phyloP scores from a whole-genome alignment of 1,140 invertebrate species.

The Mycetomoellerius zeteki region DNA sequence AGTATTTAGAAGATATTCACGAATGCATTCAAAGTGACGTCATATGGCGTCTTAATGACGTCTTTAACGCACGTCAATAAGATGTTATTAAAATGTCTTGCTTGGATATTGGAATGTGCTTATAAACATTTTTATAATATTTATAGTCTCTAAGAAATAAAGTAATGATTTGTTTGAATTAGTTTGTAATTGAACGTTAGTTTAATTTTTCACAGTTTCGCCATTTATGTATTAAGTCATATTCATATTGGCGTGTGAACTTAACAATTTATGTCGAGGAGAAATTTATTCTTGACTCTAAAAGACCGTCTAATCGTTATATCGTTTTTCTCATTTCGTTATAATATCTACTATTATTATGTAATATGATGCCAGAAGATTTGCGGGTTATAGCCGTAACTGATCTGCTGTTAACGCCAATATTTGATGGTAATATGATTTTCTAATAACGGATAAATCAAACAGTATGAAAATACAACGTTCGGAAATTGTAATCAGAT shows the following conservation, averaged over 20 bases:
- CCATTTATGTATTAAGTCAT: neutral
- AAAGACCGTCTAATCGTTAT: neutral
- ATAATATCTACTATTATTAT: neutral
- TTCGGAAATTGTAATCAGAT: neutral
- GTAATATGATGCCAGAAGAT: neutral
- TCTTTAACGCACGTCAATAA: too few species aligned
- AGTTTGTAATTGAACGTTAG: neutral
- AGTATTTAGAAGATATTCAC: neutral
- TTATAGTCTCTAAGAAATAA: neutral
- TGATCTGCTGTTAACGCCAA: too few species aligned
- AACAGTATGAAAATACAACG: neutral
- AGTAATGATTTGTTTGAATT: neutral
- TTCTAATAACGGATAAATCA: neutral
- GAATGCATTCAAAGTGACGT: neutral
- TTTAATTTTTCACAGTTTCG: neutral
- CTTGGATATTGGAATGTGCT: neutral
- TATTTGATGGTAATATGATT: neutral
- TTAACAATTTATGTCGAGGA: neutral
- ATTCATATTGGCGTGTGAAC: neutral
- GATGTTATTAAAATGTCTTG: too few species aligned
- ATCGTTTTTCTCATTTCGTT: neutral
- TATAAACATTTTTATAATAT: neutral
- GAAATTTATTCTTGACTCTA: slow-evolving; percentile 1
- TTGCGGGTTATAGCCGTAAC: too few species aligned
- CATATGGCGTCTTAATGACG: too few species aligned